Conservation (phyloP, 2,888 invertebrate genomes). For the Melipona beecheii region DNA sequence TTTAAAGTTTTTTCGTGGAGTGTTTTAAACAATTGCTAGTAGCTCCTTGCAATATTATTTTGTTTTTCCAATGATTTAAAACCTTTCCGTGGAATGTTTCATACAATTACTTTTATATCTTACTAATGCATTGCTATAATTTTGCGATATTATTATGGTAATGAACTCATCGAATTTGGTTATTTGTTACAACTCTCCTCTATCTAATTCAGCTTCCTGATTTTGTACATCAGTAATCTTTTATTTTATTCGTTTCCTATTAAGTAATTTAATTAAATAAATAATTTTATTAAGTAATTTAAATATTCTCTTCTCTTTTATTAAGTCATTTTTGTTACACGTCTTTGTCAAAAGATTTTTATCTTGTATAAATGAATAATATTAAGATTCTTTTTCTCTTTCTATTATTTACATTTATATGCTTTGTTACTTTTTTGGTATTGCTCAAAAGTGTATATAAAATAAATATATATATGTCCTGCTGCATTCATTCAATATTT, state of each 20-base stretch:
- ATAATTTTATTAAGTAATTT: too few relatives aligned
- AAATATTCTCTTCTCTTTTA: too few relatives aligned
- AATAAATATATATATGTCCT: background rate
- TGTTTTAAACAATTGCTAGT: background rate
- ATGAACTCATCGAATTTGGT: too few relatives aligned
- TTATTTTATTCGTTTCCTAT: too few relatives aligned
- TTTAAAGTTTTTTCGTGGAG: background rate
- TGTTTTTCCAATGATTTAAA: background rate
- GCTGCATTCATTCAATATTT: background rate
- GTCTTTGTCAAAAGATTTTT: too few relatives aligned
- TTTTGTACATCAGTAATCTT: too few relatives aligned
- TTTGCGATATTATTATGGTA: too few relatives aligned
- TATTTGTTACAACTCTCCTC: too few relatives aligned
- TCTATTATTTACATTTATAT: background rate
- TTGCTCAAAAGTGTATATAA: background rate
- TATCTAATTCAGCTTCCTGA: too few relatives aligned
- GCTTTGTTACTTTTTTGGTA: background rate
- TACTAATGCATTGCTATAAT: background rate
- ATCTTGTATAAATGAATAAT: background rate
- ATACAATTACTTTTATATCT: background rate
- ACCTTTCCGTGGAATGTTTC: background rate
- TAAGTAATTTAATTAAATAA: too few relatives aligned
- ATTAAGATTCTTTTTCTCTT: background rate
- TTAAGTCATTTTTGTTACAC: too few relatives aligned
- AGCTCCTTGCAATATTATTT: background rate